phyloP scores from a whole-genome alignment of 2,113 vertebrate species.

The Eulemur rufifrons region DNA sequence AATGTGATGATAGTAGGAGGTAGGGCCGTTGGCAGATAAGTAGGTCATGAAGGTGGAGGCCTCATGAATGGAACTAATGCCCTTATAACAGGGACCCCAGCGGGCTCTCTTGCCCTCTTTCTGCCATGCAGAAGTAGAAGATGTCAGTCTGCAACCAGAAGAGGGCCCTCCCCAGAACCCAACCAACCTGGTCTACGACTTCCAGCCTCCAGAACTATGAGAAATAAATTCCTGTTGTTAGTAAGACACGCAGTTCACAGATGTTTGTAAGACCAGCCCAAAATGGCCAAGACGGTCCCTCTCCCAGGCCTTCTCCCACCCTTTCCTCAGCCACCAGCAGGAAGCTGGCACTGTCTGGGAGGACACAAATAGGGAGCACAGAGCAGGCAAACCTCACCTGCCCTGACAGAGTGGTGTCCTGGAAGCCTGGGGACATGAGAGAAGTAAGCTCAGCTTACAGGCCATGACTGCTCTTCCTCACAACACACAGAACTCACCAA shows the following conservation, averaged over 20 bases:
- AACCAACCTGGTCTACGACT: neutral
- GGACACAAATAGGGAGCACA: neutral
- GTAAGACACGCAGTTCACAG: neutral
- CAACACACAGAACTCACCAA: neutral
- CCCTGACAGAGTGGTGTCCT: neutral
- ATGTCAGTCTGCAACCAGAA: neutral
- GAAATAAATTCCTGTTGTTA: neutral
- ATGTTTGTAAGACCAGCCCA: neutral
- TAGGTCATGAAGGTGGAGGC: neutral
- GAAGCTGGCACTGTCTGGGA: neutral
- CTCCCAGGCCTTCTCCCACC: neutral
- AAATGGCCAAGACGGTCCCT: neutral
- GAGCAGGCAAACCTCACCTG: neutral
- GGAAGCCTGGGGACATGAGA: neutral
- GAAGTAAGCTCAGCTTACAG: neutral
- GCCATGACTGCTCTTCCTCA: neutral
- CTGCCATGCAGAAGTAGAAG: fast-evolving
- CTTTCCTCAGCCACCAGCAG: neutral
- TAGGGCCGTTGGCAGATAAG: neutral
- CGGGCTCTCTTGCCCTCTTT: neutral
- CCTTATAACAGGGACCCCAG: neutral
- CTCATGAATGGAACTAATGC: neutral
- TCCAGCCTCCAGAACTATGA: neutral
- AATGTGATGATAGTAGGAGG: fast-evolving
- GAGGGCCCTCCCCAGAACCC: neutral